Evolutionary conservation across 2,888 invertebrate species (phyloP).

Genomic region (Ormyrus nitidulus): DNA sequence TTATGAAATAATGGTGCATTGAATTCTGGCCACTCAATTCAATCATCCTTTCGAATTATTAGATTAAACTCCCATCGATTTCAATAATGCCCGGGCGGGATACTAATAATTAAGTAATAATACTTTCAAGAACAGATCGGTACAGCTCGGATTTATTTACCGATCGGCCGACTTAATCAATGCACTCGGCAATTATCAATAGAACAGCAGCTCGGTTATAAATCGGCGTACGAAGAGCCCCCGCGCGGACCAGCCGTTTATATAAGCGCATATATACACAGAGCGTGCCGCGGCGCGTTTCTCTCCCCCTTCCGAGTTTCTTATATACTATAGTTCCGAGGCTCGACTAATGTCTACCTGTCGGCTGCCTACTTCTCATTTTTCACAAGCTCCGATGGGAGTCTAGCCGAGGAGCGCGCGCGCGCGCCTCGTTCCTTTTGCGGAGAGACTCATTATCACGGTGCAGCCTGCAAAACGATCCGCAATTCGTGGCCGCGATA

Average conservation of each 20-base stretch:
- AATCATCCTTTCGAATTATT: conserved; percentile 8
- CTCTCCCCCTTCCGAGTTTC: background rate
- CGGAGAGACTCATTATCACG: background rate
- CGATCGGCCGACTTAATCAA: conserved; percentile 6
- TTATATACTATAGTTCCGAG: background rate
- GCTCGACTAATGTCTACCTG: conserved; percentile 47
- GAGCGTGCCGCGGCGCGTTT: background rate
- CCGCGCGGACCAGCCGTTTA: background rate
- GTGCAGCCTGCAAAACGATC: conserved; percentile 4
- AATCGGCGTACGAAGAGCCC: background rate
- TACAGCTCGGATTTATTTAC: conserved; percentile 6
- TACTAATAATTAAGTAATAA: too few relatives aligned
- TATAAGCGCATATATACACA: conserved; percentile 3
- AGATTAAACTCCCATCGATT: conserved; percentile 34
- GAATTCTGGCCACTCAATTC: background rate
- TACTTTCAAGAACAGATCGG: too few relatives aligned
- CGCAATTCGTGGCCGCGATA: conserved; percentile 18
- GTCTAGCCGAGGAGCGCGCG: background rate
- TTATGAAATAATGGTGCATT: conserved; percentile 2
- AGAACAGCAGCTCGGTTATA: background rate
- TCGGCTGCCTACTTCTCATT: conserved; percentile 46
- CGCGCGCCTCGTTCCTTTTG: background rate
- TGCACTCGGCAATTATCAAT: background rate
- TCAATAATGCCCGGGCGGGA: background rate
- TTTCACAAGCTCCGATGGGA: conserved; percentile 18